phyloP scores from a whole-genome alignment of 53 echinoderm and acorn worm genomes.

The Mesocentrotus franciscanus region DNA sequence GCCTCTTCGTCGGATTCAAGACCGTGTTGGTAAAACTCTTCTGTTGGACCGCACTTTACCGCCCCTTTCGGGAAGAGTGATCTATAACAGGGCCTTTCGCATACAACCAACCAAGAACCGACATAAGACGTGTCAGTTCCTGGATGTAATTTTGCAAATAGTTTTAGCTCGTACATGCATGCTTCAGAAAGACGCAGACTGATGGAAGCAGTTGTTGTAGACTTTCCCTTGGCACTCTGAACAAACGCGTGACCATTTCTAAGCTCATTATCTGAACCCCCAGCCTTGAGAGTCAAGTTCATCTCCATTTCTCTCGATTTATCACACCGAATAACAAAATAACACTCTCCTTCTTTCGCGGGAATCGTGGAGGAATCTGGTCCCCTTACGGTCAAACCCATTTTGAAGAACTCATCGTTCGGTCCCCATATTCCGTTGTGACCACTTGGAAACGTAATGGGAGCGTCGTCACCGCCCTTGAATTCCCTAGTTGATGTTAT shows the following conservation, averaged over 20 bases:
- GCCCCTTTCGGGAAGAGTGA: constrained; percentile 64
- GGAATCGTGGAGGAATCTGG: constrained; percentile 62
- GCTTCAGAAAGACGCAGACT: constrained; percentile 61
- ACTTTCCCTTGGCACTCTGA: constrained; percentile 54
- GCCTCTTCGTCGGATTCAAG: constrained; percentile 44
- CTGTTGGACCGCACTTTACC: constrained; percentile 59
- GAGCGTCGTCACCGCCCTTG: constrained; percentile 45
- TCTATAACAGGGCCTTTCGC: constrained; percentile 46
- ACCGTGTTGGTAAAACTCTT: constrained; percentile 52
- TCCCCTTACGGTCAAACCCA: constrained; percentile 55
- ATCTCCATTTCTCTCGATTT: constrained; percentile 56
- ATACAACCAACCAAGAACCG: constrained; percentile 63
- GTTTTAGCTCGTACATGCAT: constrained; percentile 59
- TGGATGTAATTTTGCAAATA: constrained; percentile 36
- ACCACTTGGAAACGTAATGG: constrained; percentile 53
- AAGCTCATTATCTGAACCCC: constrained; percentile 39
- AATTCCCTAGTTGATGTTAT: constrained; percentile 50
- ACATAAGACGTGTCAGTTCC: constrained; percentile 30
- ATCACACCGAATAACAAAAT: constrained; percentile 54
- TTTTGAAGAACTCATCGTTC: constrained; percentile 53
- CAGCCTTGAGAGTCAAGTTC: constrained; percentile 38
- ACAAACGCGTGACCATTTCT: constrained; percentile 60
- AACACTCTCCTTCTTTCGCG: constrained; percentile 50
- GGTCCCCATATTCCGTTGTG: constrained; percentile 61
- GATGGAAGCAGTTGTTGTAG: constrained; percentile 49